Evolutionary conservation across 2,888 invertebrate species (phyloP), one percentile per base, ranked within the genome.

Genomic region (Sussaba pulchella): DNA sequence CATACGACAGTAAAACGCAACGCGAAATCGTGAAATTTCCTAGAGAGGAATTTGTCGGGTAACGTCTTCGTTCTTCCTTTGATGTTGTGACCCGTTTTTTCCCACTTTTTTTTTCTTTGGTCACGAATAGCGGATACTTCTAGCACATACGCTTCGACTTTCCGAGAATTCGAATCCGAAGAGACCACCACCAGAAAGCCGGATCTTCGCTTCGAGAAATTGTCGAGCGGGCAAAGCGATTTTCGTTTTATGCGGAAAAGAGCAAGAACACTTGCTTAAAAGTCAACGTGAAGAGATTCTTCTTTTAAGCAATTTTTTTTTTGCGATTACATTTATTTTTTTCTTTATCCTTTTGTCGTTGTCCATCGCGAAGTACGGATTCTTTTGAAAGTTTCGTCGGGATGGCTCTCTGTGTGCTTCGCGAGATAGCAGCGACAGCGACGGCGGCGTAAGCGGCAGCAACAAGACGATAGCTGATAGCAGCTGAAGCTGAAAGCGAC

Each of bases 71-170:
- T 61, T 79, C 6, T 61, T 47, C 61, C 81, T 82, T 82, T 82
- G 81, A 78, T 78, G 66, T 82, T 74, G 4, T 57, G 50, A 81
- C 57, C 73, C 69, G 63, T 78, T 52, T 39, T 57, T 39, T 50
- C 41, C 26, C 14, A 47, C 17, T 24, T n/a, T n/a, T n/a, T n/a
- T n/a, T n/a, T n/a, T n/a, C n/a, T n/a, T n/a, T n/a, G n/a, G n/a
- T n/a, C n/a, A n/a, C n/a, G n/a, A n/a, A n/a, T n/a, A n/a, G n/a
- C n/a, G n/a, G n/a, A n/a, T n/a, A n/a, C n/a, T n/a, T n/a, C n/a
- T n/a, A n/a, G n/a, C n/a, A n/a, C n/a, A 31, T 52, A 14, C 41
- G 50, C 39, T 41, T 72, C 61, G 59, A 71, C 66, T 47, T 31
- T 12, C 41, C 24, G 1, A 19, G 39, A 67, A 39, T 39, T 52